A percentile compares a stretch with the other conserved stretches of the same genome.
These are phyloP conservation scores for Erinaceus europaeus DNA, from an alignment of 2,113 vertebrate genomes.

Conservation along the genomic window DNA sequence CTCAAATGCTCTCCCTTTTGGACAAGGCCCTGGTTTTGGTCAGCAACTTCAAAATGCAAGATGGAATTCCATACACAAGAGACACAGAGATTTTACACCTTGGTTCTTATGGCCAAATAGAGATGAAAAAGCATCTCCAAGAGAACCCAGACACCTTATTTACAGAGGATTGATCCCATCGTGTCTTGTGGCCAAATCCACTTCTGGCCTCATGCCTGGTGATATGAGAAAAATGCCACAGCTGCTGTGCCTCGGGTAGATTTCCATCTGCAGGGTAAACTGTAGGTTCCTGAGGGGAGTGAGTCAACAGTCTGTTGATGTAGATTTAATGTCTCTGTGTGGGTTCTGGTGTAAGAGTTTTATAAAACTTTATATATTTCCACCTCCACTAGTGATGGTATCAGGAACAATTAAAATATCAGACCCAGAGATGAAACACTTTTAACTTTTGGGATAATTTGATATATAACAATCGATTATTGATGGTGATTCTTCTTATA, in stretches of 20 bases:
- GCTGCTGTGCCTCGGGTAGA: constrained; percentile 9
- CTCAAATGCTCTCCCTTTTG: neutral
- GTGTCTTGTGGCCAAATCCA: constrained; percentile 28
- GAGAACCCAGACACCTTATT: constrained; percentile 30
- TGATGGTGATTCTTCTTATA: too few species aligned
- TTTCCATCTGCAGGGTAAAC: constrained; percentile 42
- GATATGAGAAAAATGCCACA: constrained; percentile 43
- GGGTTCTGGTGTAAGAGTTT: constrained; percentile 7
- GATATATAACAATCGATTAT: too few species aligned
- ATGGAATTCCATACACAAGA: constrained; percentile 20
- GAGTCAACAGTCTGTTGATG: constrained; percentile 36
- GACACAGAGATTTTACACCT: neutral
- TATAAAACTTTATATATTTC: neutral
- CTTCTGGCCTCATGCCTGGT: constrained; percentile 23
- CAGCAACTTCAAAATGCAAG: constrained; percentile 26
- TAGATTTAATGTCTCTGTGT: constrained; percentile 31
- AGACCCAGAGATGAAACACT: neutral
- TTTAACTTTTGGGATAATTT: too few species aligned
- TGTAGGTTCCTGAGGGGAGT: constrained; percentile 9
- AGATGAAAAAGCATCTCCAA: constrained; percentile 48
- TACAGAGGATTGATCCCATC: constrained; percentile 44
- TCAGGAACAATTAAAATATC: neutral
- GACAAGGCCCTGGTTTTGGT: neutral
- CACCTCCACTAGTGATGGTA: neutral
- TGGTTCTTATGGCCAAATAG: neutral